Conservation (phyloP, 2,888 invertebrate species). For the Orthosia gracilis region DNA sequence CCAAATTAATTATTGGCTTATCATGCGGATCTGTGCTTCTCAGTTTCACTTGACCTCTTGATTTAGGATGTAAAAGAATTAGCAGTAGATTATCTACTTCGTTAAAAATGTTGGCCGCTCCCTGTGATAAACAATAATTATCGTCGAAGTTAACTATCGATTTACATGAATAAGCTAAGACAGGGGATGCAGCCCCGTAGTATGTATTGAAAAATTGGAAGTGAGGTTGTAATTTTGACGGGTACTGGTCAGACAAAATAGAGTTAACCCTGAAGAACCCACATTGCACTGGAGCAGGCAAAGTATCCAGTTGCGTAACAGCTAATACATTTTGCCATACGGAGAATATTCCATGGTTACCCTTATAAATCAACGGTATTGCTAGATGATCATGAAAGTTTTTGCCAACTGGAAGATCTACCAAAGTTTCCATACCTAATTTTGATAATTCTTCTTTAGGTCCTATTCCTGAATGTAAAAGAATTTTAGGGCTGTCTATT, state of each 20-base stretch:
- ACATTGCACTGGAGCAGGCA: slow-evolving; percentile 78
- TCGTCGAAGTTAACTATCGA: slow-evolving; percentile 70
- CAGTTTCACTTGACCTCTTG: slow-evolving; percentile 80
- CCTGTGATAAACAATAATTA: slow-evolving; percentile 73
- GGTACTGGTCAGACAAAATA: slow-evolving; percentile 40
- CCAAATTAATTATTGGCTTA: slow-evolving; percentile 81
- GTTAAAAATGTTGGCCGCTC: slow-evolving; percentile 72
- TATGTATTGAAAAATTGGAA: slow-evolving; percentile 82
- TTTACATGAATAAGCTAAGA: slow-evolving; percentile 72
- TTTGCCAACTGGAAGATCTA: slow-evolving; percentile 83
- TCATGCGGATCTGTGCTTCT: slow-evolving; percentile 78
- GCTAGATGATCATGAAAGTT: slow-evolving; percentile 83
- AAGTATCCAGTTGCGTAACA: slow-evolving; percentile 68
- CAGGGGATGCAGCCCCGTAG: slow-evolving; percentile 77
- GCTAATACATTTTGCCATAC: slow-evolving; percentile 77
- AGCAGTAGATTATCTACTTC: slow-evolving; percentile 76
- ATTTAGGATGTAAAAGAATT: slow-evolving; percentile 79
- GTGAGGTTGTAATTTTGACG: slow-evolving; percentile 71
- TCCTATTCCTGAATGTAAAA: slow-evolving; percentile 85
- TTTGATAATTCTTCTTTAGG: slow-evolving; percentile 76
- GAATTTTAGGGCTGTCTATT: slow-evolving; percentile 82
- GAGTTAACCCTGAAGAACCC: slow-evolving; percentile 76
- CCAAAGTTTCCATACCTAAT: slow-evolving; percentile 74
- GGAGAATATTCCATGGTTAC: slow-evolving; percentile 74
- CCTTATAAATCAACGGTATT: slow-evolving; percentile 75